Evolutionary conservation across 2,888 invertebrate species (phyloP), one percentile per base, ranked within the genome.

Genomic region (Oithona nana): DNA sequence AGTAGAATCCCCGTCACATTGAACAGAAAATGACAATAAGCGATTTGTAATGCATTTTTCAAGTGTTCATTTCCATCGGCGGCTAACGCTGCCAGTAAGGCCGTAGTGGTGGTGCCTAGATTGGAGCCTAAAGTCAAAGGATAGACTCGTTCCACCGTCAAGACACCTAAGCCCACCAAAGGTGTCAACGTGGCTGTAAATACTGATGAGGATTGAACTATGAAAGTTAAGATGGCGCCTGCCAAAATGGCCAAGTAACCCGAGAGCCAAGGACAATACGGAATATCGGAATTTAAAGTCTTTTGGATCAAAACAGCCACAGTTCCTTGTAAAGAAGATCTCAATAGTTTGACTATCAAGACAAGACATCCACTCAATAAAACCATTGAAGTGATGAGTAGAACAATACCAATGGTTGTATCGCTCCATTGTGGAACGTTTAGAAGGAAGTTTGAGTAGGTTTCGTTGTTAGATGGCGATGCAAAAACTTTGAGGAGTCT

Each of bases 151-250:
- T 78, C 77, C 22, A 80, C 68, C 2, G 71, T 69, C 52, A 78
- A 72, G n/a, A 77, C 72, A 3, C 77, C 78, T 4, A 79, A 70
- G 8, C 79, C 79, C 8, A 79, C 79, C 24, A 79, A 69, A 1
- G 79, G 79, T 1, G 79, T 79, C n/a, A 79, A 69, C 1, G 78
- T 75, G 1, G 79, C 79, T 0, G 79, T 78, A 69, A 79, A 79
- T 24, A 79, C 76, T 16, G 76, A 77, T 65, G 75, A 75, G 56
- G 77, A 77, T 71, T 79, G 79, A 0, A 78, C 77, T 63, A 80
- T 66, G 61, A 79, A 73, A 24, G 79, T 80, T 67, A 80, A 69
- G 0, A 74, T 70, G 4, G 76, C 74, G 1, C 78, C 79, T 13
- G 78, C 71, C 0, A 76, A 62, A 64, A 79, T 75, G 20, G 78